Conservation (phyloP, 2,888 invertebrate species). For the Amphimallon solstitiale region DNA sequence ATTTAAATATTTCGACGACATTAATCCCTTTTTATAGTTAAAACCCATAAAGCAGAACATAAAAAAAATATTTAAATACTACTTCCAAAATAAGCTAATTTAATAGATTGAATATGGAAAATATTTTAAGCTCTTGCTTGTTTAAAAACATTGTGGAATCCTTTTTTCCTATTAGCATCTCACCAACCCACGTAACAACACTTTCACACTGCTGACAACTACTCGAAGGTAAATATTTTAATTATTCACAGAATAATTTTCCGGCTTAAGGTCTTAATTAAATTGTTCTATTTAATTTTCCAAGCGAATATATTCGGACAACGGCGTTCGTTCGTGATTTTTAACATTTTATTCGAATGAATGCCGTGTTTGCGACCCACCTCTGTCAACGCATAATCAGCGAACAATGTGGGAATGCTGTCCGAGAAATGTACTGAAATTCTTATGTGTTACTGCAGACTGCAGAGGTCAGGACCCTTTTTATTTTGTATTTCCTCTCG, state of each 20-base stretch:
- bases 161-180: too few species aligned
- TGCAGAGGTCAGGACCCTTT: background rate
- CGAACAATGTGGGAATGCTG: conserved; percentile 16
- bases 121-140: too few species aligned
- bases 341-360: conserved; percentile 16
- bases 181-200: too few species aligned
- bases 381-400: conserved; percentile 7
- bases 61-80: too few species aligned
- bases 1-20: too few species aligned
- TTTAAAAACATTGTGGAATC: too few species aligned
- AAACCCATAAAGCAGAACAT: too few species aligned
- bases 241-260: background rate
- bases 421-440: conserved; percentile 24
- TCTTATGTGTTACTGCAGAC: conserved; percentile 4
- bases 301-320: background rate
- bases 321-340: conserved; percentile 10
- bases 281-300: conserved; percentile 2
- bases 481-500: conserved; percentile 7
- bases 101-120: too few species aligned
- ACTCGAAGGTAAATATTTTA: conserved; percentile 13
- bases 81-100: too few species aligned
- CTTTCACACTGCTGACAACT: background rate
- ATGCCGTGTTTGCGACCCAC: conserved; percentile 4
- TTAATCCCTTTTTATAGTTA: too few species aligned
- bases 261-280: conserved; percentile 6